Percentiles rank a stretch among this genome's conserved stretches.
Conservation (phyloP, 1,140 invertebrate genomes). For the Drosophila asahinai region DNA sequence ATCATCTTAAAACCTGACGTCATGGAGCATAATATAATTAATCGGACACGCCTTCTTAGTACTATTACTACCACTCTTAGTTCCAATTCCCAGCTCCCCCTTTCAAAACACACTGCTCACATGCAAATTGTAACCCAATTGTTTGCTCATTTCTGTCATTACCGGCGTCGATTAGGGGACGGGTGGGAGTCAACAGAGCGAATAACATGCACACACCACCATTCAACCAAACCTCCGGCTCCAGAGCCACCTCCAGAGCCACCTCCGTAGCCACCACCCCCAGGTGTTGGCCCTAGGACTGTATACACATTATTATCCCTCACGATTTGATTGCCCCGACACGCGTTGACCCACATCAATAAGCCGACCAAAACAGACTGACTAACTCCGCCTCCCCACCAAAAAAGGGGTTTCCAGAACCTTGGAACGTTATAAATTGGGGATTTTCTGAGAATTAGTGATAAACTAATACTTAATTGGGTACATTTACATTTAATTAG, state of each 20-base stretch:
- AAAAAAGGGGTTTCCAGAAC: background rate
- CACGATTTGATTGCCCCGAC: constrained; percentile 57
- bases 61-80: background rate
- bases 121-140: constrained; percentile 59
- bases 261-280: constrained; percentile 3
- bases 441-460: background rate
- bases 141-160: constrained; percentile 59
- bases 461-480: background rate
- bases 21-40: constrained; percentile 23
- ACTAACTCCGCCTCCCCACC: constrained; percentile 9
- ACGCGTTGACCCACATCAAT: constrained; percentile 58
- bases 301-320: constrained; percentile 56
- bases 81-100: constrained; percentile 1
- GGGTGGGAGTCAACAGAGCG: constrained; percentile 40
- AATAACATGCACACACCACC: constrained; percentile 36
- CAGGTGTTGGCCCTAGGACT: constrained; percentile 42
- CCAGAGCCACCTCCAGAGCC: background rate
- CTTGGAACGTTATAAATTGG: background rate
- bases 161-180: constrained; percentile 47
- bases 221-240: constrained; percentile 1
- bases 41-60: constrained; percentile 6
- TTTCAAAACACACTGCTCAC: constrained; percentile 18
- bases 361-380: constrained; percentile 26
- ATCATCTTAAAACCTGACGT: constrained; percentile 5
- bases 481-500: background rate